Conservation (phyloP, 2,113 vertebrate species). For the Microcebus lehilahytsara region DNA sequence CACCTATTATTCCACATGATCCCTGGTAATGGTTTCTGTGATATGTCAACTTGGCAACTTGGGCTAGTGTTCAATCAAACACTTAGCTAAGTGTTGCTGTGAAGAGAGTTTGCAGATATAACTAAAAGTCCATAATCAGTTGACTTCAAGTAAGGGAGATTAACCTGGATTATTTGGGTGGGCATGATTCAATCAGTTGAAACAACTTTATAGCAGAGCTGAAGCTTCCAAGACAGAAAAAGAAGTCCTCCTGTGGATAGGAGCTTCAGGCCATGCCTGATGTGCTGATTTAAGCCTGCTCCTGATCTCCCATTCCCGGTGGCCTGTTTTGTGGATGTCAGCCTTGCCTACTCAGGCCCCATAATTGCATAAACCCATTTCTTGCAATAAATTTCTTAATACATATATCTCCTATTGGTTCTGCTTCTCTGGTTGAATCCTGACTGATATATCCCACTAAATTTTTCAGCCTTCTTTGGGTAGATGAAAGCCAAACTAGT, state of each 20-base stretch:
- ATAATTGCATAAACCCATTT: not conserved
- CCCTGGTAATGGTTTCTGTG: not conserved
- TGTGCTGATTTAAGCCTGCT: not conserved
- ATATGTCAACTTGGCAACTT: not conserved
- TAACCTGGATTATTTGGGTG: not conserved
- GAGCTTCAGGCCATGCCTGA: not conserved
- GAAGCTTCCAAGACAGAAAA: not conserved
- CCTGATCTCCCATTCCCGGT: accelerated
- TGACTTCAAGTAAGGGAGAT: not conserved
- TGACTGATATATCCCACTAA: not conserved
- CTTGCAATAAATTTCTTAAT: not conserved
- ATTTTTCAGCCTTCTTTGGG: not conserved
- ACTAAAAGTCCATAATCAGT: not conserved
- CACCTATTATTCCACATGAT: not conserved
- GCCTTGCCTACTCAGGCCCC: not conserved
- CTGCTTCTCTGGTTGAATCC: not conserved
- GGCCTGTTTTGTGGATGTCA: not conserved
- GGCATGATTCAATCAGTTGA: not conserved
- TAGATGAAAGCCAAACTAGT: not conserved
- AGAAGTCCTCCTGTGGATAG: not conserved
- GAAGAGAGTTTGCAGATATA: not conserved
- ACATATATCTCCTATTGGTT: not conserved
- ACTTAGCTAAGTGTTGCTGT: not conserved
- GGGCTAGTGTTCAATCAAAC: not conserved
- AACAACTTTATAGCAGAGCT: not conserved